phyloP scores from a whole-genome alignment of 2,888 invertebrate genomes.

The Limnephilus marmoratus region DNA sequence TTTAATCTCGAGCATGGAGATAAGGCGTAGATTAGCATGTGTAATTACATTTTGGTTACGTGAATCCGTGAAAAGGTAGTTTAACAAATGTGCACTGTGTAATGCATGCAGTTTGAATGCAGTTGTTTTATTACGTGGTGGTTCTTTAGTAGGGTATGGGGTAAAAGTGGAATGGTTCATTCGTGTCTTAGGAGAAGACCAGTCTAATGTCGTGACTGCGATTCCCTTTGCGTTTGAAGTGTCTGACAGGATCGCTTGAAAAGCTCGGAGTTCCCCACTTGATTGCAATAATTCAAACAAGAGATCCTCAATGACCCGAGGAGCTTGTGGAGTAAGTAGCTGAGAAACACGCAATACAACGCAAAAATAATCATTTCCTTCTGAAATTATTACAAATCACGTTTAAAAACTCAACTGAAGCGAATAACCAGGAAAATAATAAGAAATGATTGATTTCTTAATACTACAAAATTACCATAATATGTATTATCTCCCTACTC shows the following conservation, averaged over 20 bases:
- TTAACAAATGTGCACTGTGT: neutral
- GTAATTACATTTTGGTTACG: neutral
- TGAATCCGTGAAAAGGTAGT: neutral
- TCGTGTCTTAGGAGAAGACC: slow-evolving; percentile 33
- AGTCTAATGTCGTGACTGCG: slow-evolving; percentile 47
- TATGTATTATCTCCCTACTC: too few relatives aligned
- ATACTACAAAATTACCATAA: too few relatives aligned
- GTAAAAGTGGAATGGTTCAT: slow-evolving; percentile 8
- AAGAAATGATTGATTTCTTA: too few relatives aligned
- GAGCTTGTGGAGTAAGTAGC: slow-evolving; percentile 7
- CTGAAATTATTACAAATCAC: neutral
- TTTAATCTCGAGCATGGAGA: neutral
- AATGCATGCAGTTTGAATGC: neutral
- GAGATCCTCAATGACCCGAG: slow-evolving; percentile 36
- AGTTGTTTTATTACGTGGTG: neutral
- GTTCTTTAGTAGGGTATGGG: neutral
- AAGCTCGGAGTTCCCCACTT: slow-evolving; percentile 20
- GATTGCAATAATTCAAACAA: slow-evolving; percentile 50
- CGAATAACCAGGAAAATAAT: neutral
- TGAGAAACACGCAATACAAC: neutral
- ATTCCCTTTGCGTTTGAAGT: slow-evolving; percentile 43
- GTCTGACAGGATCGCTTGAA: slow-evolving; percentile 53
- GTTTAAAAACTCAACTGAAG: neutral
- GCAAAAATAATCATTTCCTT: slow-evolving; percentile 32
- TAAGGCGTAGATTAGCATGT: neutral